Evolutionary conservation across 2,113 vertebrate genomes (phyloP), one percentile per base, ranked within the genome.

Genomic region (Climacteris rufus): DNA sequence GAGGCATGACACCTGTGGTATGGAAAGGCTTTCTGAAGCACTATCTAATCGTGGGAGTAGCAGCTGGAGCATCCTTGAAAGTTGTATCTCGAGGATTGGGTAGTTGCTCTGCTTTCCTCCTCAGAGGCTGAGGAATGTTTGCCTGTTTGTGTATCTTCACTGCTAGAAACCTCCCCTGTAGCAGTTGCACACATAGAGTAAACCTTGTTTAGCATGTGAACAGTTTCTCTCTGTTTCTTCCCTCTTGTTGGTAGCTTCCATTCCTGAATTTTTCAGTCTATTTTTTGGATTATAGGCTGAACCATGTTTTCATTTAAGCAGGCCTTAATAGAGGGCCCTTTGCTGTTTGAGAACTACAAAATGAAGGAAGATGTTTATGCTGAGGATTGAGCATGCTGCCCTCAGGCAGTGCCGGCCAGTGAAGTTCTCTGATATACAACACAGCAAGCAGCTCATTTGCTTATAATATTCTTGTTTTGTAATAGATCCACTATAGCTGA

Each of bases 11-110:
- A 6, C 10, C 10, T 50, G 8, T 35, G 11, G 7, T 50, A 5
- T 0, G 3, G 53, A 31, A 79, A 9, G 15, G 27, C 21, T 86
- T 95, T 80, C 44, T 88, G 56, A 35, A 78, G 33, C 23, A 11
- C 5, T 21, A 2, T 11, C 13, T 40, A 20, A 83, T 82, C n/a
- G 22, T 53, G 27, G n/a, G 4, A 17, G 14, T 18, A 57, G n/a
- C 45, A 75, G 11, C 56, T 42, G 74, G 20, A 82, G 15, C 24
- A 15, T 84, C 25, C 25, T 72, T 87, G 28, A 27, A 35, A 90
- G 7, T 11, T 68, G 5, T 0, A 1, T 79, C 40, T 40, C 0
- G 0, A 6, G 25, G 30, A 24, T 0, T 53, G 35, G 31, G 28
- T 72, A 52, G 50, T 42, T 91, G 50, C 50, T 86, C 31, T 74